Conservation (phyloP, 2,113 vertebrate species). For the Tenrec ecaudatus region DNA sequence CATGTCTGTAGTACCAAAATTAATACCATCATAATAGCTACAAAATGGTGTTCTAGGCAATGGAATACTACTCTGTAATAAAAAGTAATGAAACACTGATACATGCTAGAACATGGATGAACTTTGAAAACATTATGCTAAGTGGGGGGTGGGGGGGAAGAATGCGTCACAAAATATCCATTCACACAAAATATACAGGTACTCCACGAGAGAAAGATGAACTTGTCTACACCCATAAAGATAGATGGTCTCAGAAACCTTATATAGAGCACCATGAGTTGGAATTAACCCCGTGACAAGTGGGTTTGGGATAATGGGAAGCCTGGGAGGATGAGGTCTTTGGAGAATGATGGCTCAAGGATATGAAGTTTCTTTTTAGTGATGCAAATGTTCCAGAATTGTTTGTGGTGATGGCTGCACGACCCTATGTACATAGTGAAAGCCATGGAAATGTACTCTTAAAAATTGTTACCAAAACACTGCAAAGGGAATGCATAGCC, state of each 20-base stretch:
- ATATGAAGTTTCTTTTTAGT: not conserved
- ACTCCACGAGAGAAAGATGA: too few relatives aligned
- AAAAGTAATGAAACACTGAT: not conserved
- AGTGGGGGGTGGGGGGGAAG: too few relatives aligned
- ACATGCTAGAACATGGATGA: not conserved
- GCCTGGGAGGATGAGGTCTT: not conserved
- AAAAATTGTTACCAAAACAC: not conserved
- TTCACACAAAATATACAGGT: too few relatives aligned
- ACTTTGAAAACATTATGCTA: not conserved
- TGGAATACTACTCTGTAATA: not conserved
- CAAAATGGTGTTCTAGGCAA: too few relatives aligned
- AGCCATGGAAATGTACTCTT: not conserved
- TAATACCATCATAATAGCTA: too few relatives aligned
- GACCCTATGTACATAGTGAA: slow-evolving; percentile 3
- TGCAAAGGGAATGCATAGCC: not conserved
- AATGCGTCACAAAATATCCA: not conserved
- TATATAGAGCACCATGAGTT: too few relatives aligned
- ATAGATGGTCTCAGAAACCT: too few relatives aligned
- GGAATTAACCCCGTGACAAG: too few relatives aligned
- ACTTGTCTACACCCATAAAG: too few relatives aligned
- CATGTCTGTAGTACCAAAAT: too few relatives aligned
- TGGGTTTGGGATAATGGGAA: not conserved
- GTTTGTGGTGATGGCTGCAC: not conserved
- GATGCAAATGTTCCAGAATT: slow-evolving; percentile 39
- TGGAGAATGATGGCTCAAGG: not conserved